phyloP scores from a whole-genome alignment of 2,888 invertebrate species.

The Marasmarcha lunaedactyla region DNA sequence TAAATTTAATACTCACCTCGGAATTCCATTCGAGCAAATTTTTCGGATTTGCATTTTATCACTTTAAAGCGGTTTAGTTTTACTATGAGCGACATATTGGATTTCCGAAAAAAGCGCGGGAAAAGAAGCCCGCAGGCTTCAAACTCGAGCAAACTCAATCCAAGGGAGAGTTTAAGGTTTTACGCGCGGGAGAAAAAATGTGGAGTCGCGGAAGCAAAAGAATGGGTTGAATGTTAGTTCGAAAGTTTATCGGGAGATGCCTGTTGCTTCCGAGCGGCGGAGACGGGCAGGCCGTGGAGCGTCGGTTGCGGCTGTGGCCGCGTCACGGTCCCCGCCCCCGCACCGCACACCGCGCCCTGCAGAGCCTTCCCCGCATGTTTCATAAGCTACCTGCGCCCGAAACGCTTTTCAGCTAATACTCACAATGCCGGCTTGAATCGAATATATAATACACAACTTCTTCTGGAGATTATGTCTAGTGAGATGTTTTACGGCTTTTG shows the following conservation, averaged over 20 bases:
- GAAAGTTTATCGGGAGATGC: slow-evolving; percentile 20
- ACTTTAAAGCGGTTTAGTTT: slow-evolving; percentile 77
- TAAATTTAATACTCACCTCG: slow-evolving; percentile 72
- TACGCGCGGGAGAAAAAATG: background rate
- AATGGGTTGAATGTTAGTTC: background rate
- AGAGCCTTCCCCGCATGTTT: slow-evolving; percentile 4
- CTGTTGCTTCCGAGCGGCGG: background rate
- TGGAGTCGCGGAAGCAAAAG: no score
- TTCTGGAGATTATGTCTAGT: no score
- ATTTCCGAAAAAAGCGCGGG: slow-evolving; percentile 1
- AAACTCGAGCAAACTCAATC: background rate
- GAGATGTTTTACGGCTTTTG: no score
- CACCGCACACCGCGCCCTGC: slow-evolving; percentile 4
- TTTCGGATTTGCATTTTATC: slow-evolving; percentile 75
- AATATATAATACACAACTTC: no score
- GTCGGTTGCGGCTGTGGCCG: background rate
- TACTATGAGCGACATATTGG: slow-evolving; percentile 76
- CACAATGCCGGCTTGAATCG: no score
- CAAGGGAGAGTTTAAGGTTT: background rate
- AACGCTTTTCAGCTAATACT: background rate
- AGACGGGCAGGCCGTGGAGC: slow-evolving; percentile 5
- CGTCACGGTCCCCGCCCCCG: slow-evolving; percentile 6
- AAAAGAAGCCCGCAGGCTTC: slow-evolving; percentile 12
- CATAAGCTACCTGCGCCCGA: slow-evolving; percentile 4
- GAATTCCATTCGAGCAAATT: slow-evolving; percentile 77